These are phyloP conservation scores for Peromyscus maniculatus DNA, from an alignment of 2,113 vertebrate genomes.

Conservation along the genomic window DNA sequence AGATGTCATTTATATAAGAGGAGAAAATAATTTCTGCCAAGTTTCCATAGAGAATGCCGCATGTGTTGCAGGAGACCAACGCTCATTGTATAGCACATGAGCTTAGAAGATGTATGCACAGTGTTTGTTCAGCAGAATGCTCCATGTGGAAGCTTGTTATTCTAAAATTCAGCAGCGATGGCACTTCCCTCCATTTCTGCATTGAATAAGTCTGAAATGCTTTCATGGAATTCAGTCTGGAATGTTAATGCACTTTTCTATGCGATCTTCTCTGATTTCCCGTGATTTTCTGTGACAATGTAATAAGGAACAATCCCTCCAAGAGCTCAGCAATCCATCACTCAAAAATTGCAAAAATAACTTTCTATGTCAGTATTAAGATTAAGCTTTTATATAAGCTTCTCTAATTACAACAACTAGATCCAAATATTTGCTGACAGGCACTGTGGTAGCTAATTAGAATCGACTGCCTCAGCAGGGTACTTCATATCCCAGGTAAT, in stretches of 20 bases:
- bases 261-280: slow-evolving; percentile 19
- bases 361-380: background rate
- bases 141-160: background rate
- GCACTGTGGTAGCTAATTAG: slow-evolving; percentile 23
- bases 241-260: slow-evolving; percentile 28
- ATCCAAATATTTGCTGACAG: slow-evolving; percentile 52
- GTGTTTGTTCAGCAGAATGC: background rate
- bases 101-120: slow-evolving; percentile 7
- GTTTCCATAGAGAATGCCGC: slow-evolving; percentile 10
- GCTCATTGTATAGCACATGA: background rate
- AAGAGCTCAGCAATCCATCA: background rate
- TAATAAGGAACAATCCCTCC: slow-evolving; percentile 13
- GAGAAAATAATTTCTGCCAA: slow-evolving; percentile 66
- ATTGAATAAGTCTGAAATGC: slow-evolving; percentile 26
- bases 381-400: slow-evolving; percentile 21
- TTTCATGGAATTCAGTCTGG: slow-evolving; percentile 34
- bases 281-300: slow-evolving; percentile 30
- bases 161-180: slow-evolving; percentile 47
- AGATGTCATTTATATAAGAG: slow-evolving; percentile 30
- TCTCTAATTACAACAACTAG: slow-evolving; percentile 42
- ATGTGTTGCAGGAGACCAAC: slow-evolving; percentile 11
- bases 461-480: background rate
- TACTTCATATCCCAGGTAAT: background rate
- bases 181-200: background rate
- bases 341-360: slow-evolving; percentile 39